Base-by-base conservation (phyloP, 1,140 invertebrate species). In the Aleiodes sp. region DNA sequence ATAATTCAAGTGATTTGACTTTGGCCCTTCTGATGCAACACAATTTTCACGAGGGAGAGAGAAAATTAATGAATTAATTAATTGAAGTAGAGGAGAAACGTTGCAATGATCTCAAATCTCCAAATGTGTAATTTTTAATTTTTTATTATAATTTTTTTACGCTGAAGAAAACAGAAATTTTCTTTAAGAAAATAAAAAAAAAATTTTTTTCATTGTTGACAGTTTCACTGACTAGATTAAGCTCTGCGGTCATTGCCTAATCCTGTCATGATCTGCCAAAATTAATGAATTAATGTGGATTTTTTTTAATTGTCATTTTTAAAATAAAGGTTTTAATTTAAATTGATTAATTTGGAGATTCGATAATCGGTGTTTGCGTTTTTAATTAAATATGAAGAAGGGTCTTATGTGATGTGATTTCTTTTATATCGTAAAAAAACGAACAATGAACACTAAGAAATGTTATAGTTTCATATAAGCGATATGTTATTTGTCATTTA, bases 401-500 rank as follows among this genome's bases (percentile, higher is more conserved):
- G 81, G 81, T 83, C 79, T 77, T 82, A 84, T 85, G 82, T 84
- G 81, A 84, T 86, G 84, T 86, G 83, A 86, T 86, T 86, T 86
- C 78, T 86, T 86, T 85, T 86, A 84, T 84, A 84, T 85, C 79
- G 79, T 86, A 86, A n/a, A n/a, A n/a, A n/a, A 83, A 75, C 80
- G 78, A 82, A 82, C 82, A 80, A 84, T 82, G 80, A 86, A 85
- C 80, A 84, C 80, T 85, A 86, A 86, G 78, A 85, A 85, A 86
- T 86, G 83, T 86, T 86, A 85, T 86, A 85, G 83, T 86, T 86
- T 86, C 83, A 78, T 86, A 85, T 84, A 86, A 86, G 83, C 83
- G 81, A 86, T 86, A 85, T 84, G 83, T 86, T 86, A 86, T 85
- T 86, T 84, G 79, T 86, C 83, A 86, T 86, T 86, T 85, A 86